Evolutionary conservation across 2,113 vertebrate genomes (phyloP), one percentile per base, ranked within the genome.

Genomic region (Aegypius monachus): DNA sequence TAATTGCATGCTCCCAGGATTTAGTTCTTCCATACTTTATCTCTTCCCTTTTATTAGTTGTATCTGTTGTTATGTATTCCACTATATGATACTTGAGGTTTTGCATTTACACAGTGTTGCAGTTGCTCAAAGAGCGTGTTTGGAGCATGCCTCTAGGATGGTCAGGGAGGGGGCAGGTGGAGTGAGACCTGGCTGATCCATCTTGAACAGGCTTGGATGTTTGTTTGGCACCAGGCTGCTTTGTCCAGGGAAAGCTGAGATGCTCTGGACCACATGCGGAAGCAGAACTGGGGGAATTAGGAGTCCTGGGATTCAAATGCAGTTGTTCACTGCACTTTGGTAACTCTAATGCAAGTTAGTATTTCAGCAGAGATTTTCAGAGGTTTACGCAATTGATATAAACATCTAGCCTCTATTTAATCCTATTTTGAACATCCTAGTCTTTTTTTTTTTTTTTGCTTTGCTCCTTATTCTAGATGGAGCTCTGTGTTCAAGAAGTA

Each of bases 211-310:
- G 3, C 9, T 56, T 27, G 43, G 31, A 16, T 56, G 25, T 47
- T 45, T 55, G 16, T 40, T 84, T 75, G 66, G 53, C 40, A 73
- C 23, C 17, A 36, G 19, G 56, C 16, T 79, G 22, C 10, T 11
- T 72, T 59, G 42, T 47, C 45, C 62, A n/a, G 50, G 42, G 48
- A 86, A 77, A 82, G 45, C 48, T 34, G 43, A 48, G 40, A 9
- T 65, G 42, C 32, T 85, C 16, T 72, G n/a, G 65, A 40, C 18
- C 63, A 38, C 1, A 2, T 36, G 32, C 0, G 0, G 77, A 77
- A 48, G 63, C 18, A 83, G 72, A 84, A 27, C 36, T 15, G 25
- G 13, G 11, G 36, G 20, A 66, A 66, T 43, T 34, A 7, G 22
- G 50, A 86, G 27, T 38, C 40, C 16, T 40, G 55, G 61, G 27